Percentiles rank a stretch among this genome's conserved stretches.
Conservation (phyloP, 2,797 vertebrate species). For the Euphonia xanthogaster region DNA sequence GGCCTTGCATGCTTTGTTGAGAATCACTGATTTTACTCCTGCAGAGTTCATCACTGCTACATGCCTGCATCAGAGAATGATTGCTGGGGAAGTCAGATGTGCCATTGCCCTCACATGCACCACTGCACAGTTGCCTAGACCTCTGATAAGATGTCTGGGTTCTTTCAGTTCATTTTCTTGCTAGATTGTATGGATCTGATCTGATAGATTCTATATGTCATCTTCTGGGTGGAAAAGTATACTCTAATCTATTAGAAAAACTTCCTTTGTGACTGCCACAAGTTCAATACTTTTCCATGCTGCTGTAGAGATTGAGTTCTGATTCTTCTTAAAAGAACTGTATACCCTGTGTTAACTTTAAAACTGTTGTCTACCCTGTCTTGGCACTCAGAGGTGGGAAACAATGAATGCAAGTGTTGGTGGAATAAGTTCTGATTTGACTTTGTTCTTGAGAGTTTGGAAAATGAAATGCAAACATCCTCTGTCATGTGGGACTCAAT, state of each 20-base stretch:
- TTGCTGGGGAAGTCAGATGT: background rate
- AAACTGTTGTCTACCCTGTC: background rate
- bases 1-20: background rate
- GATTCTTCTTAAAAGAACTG: background rate
- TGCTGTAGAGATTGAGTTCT: background rate
- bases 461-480: background rate
- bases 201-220: background rate
- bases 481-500: background rate
- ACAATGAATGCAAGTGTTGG: background rate
- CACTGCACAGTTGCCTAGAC: background rate
- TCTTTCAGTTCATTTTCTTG: background rate
- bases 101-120: background rate
- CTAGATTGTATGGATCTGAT: background rate
- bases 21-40: background rate
- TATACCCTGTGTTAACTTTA: background rate
- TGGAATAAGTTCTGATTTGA: background rate
- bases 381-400: background rate
- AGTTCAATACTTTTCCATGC: background rate
- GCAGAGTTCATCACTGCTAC: background rate
- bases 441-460: background rate
- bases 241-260: background rate
- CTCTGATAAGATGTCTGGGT: background rate
- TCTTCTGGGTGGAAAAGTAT: background rate
- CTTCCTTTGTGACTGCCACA: background rate
- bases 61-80: background rate